Conservation (phyloP, 1,140 invertebrate genomes). For the Eufriesea mexicana region DNA sequence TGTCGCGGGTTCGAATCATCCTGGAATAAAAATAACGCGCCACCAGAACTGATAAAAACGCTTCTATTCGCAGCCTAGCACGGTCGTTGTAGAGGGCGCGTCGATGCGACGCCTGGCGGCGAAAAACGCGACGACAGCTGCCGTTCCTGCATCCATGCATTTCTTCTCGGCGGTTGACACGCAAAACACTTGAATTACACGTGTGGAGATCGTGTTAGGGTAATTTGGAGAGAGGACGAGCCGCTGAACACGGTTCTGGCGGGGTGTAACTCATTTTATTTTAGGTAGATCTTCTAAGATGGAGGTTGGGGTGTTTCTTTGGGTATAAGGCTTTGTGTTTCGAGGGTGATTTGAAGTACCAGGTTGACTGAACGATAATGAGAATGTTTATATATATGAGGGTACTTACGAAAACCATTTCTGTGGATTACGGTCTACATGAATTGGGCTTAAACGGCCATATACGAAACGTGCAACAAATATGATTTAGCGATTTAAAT, state of each 20-base stretch:
- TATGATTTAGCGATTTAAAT: too few relatives aligned
- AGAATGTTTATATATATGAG: too few relatives aligned
- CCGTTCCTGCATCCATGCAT: background rate
- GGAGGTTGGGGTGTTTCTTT: too few relatives aligned
- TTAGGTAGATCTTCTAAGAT: background rate
- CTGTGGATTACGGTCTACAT: too few relatives aligned
- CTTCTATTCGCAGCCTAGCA: background rate
- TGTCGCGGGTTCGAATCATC: background rate
- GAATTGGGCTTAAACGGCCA: too few relatives aligned
- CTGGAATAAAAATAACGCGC: conserved; percentile 34
- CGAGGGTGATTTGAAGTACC: too few relatives aligned
- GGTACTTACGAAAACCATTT: too few relatives aligned
- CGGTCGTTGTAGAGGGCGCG: background rate
- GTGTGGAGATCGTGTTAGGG: background rate
- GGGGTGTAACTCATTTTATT: background rate
- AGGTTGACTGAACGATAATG: too few relatives aligned
- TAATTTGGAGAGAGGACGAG: background rate
- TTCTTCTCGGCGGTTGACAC: background rate
- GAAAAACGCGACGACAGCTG: conserved; percentile 31
- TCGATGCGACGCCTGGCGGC: background rate
- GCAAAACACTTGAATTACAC: conserved; percentile 30
- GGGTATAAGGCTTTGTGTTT: too few relatives aligned
- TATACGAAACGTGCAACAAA: too few relatives aligned
- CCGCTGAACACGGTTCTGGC: too few relatives aligned
- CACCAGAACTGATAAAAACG: conserved; percentile 3